Evolutionary conservation across 2,797 vertebrate genomes (phyloP).

Genomic region (Tamandua tetradactyla): DNA sequence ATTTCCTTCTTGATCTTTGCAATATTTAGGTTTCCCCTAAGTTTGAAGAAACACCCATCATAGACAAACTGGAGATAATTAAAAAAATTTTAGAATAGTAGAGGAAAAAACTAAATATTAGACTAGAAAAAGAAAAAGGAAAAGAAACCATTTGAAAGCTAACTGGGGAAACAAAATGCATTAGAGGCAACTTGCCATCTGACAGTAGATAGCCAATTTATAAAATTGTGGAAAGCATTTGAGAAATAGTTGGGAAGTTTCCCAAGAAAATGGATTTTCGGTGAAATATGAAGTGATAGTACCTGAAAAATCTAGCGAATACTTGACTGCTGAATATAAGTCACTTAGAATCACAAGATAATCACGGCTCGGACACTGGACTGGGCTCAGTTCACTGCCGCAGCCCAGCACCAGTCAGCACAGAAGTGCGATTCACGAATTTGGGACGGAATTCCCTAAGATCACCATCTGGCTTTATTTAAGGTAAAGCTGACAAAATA

Average conservation of each 20-base stretch:
- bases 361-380: background rate
- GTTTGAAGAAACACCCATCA: background rate
- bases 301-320: background rate
- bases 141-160: background rate
- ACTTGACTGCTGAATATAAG: background rate
- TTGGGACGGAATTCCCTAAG: background rate
- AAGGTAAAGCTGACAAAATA: background rate
- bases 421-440: background rate
- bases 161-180: background rate
- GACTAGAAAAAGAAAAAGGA: background rate
- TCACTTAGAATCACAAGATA: background rate
- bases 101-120: background rate
- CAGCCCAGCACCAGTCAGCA: background rate
- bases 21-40: background rate
- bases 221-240: background rate
- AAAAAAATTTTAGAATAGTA: background rate
- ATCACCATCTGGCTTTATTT: background rate
- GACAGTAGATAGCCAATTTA: background rate
- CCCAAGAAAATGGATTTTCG: background rate
- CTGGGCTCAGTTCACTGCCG: background rate
- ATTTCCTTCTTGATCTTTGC: background rate
- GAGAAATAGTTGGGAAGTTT: constrained; percentile 9
- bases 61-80: background rate
- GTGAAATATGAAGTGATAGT: background rate
- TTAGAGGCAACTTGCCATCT: background rate